Conservation (phyloP, 1,140 invertebrate genomes). For the Radopholus similis region DNA sequence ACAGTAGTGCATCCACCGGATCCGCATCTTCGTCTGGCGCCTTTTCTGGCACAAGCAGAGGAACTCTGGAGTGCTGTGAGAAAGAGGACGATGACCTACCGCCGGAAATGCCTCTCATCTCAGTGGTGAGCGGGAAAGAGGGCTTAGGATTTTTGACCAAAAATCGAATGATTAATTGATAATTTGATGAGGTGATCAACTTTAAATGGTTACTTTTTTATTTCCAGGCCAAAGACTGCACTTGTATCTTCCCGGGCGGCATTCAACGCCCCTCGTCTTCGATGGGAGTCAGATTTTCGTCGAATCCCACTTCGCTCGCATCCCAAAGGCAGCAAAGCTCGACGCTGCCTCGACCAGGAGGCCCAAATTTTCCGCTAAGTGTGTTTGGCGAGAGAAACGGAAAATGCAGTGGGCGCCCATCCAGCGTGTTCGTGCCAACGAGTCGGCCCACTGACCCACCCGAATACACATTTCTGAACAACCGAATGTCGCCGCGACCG, state of each 20-base stretch:
- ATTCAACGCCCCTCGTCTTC: neutral
- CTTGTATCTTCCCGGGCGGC: neutral
- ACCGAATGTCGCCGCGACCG: neutral
- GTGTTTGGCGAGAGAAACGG: no score
- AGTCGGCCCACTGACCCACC: neutral
- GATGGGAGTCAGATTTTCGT: no score
- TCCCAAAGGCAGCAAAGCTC: neutral
- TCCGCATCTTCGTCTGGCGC: constrained; percentile 7
- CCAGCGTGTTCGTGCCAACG: neutral
- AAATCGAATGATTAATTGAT: neutral
- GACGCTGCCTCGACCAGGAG: neutral
- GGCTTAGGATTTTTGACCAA: neutral
- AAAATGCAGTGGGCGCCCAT: no score
- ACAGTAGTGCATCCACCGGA: neutral
- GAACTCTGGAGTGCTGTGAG: neutral
- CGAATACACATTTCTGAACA: neutral
- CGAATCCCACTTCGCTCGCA: neutral
- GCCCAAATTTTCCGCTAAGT: neutral
- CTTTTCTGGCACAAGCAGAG: constrained; percentile 1
- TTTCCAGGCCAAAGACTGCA: neutral
- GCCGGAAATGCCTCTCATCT: constrained; percentile 7
- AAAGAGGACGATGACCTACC: constrained; percentile 9
- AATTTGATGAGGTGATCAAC: neutral
- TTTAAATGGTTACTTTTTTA: neutral
- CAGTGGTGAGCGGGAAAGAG: neutral